A percentile compares a stretch with the other conserved stretches of the same genome.
Evolutionary conservation across 1,140 invertebrate genomes (phyloP).

Genomic region (Grapholita molesta): DNA sequence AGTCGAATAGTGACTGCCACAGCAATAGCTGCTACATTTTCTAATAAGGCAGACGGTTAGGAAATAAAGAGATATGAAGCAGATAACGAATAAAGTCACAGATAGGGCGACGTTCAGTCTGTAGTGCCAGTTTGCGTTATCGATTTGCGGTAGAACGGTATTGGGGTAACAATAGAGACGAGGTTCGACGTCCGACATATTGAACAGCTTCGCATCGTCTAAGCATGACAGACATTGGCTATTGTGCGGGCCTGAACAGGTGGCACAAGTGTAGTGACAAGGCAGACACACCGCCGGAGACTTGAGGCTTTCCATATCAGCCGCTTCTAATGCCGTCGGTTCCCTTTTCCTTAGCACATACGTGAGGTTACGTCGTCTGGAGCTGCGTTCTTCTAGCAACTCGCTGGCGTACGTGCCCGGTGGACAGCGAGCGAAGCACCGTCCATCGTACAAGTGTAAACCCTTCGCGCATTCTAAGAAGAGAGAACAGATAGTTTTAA

Average conservation of each 20-base stretch:
- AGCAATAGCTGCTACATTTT: constrained; percentile 32
- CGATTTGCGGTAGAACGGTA: constrained; percentile 53
- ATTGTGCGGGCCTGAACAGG: constrained; percentile 57
- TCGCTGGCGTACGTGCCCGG: constrained; percentile 64
- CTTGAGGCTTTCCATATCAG: constrained; percentile 57
- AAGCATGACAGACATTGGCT: constrained; percentile 60
- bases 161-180: constrained; percentile 66
- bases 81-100: constrained; percentile 40
- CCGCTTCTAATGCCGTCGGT: constrained; percentile 46
- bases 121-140: constrained; percentile 53
- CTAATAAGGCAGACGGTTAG: constrained; percentile 45
- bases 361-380: constrained; percentile 64
- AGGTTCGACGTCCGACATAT: constrained; percentile 45
- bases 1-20: constrained; percentile 47
- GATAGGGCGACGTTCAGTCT: constrained; percentile 50
- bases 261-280: constrained; percentile 68
- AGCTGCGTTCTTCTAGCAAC: constrained; percentile 54
- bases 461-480: constrained; percentile 75
- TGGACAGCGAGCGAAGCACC: constrained; percentile 64
- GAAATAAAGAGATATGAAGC: constrained; percentile 42
- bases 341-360: constrained; percentile 49
- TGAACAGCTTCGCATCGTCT: constrained; percentile 60
- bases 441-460: constrained; percentile 72
- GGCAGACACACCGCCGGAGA: constrained; percentile 54
- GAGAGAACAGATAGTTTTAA: constrained; percentile 65